These are phyloP conservation scores for Perithous albicinctus DNA, from an alignment of 2,888 invertebrate species.

Conservation along the genomic window DNA sequence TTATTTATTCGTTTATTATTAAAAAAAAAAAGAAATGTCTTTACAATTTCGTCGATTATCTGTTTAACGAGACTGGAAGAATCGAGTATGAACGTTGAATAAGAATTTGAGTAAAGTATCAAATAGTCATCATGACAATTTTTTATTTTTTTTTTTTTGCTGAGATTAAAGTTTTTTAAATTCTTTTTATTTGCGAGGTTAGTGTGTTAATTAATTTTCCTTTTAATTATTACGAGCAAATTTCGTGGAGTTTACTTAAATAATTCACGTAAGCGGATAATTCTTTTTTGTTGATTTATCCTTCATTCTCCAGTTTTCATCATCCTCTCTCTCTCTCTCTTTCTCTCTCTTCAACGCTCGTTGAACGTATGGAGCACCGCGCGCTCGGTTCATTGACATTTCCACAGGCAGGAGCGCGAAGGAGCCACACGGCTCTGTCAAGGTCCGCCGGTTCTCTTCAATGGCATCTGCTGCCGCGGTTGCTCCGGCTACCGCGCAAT, in stretches of 20 bases:
- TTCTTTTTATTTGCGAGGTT: too few relatives aligned
- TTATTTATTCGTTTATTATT: too few relatives aligned
- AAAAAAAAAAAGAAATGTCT: too few relatives aligned
- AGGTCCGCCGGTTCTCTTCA: conserved; percentile 80
- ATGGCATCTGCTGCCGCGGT: conserved; percentile 72
- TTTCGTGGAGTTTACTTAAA: neutral
- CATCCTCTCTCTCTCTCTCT: conserved; percentile 22
- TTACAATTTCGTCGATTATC: too few relatives aligned
- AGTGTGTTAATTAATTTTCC: neutral
- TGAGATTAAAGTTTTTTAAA: too few relatives aligned
- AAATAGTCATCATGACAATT: too few relatives aligned
- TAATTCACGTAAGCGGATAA: neutral
- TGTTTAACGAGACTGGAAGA: too few relatives aligned
- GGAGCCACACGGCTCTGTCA: conserved; percentile 75
- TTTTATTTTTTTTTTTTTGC: too few relatives aligned
- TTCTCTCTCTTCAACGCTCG: conserved; percentile 9
- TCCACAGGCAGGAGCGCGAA: conserved; percentile 58
- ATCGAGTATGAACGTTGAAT: too few relatives aligned
- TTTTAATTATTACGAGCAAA: neutral
- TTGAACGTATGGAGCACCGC: conserved; percentile 33
- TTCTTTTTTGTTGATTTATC: conserved; percentile 4
- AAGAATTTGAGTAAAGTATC: too few relatives aligned
- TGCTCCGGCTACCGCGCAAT: conserved; percentile 75
- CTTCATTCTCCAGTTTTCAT: conserved; percentile 34
- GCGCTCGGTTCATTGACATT: conserved; percentile 79